Conservation (phyloP, 2,113 vertebrate species). For the Choloepus hoffmanni region DNA sequence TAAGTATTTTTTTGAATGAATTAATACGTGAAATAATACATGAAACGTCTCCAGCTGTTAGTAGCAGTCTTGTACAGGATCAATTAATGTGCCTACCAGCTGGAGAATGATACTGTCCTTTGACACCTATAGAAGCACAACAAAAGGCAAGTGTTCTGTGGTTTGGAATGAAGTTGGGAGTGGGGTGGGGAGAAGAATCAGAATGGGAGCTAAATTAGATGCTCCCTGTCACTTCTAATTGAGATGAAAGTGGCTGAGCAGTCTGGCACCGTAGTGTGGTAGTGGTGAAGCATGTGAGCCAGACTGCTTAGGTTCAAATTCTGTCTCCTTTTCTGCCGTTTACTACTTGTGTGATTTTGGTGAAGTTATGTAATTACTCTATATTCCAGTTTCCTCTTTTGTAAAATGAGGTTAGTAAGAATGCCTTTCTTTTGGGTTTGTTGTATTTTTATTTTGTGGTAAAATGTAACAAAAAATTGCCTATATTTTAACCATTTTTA, state of each 20-base stretch:
- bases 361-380: neutral
- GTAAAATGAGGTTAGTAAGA: neutral
- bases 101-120: neutral
- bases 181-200: neutral
- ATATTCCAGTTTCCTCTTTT: neutral
- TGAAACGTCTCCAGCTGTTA: neutral
- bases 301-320: neutral
- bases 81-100: neutral
- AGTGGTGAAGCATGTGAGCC: neutral
- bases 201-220: neutral
- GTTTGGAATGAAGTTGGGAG: neutral
- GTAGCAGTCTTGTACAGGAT: neutral
- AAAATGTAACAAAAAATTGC: too few relatives aligned
- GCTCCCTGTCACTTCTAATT: too few relatives aligned
- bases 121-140: neutral
- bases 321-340: neutral
- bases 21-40: neutral
- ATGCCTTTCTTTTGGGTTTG: neutral
- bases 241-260: neutral
- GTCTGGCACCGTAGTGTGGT: neutral
- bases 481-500: too few relatives aligned
- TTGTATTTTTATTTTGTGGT: too few relatives aligned
- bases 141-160: neutral
- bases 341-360: neutral
- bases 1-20: neutral